These are phyloP conservation scores for Coronaproctus castanopsis DNA, from an alignment of 2,888 invertebrate species.

Conservation along the genomic window DNA sequence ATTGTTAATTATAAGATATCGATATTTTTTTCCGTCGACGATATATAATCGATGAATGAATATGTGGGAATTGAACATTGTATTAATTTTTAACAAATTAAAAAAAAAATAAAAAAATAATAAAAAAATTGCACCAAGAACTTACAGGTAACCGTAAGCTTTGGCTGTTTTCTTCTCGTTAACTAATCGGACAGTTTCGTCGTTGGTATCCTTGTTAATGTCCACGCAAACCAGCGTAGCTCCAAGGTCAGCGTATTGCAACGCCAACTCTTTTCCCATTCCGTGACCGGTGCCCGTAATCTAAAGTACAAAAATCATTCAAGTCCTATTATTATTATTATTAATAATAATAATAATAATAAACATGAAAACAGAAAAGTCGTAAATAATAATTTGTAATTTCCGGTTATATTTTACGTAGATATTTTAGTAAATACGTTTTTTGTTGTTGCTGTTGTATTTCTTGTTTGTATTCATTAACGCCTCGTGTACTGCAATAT, in stretches of 20 bases:
- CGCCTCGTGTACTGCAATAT: too few species aligned
- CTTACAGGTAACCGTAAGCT: slow-evolving; percentile 20
- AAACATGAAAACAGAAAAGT: too few species aligned
- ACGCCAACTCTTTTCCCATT: slow-evolving; percentile 55
- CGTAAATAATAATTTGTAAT: too few species aligned
- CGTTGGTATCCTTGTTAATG: slow-evolving; percentile 46
- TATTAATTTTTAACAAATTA: too few species aligned
- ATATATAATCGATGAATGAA: too few species aligned
- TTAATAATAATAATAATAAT: slow-evolving; percentile 4
- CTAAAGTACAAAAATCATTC: slow-evolving; percentile 31
- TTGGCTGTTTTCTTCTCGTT: slow-evolving; percentile 28
- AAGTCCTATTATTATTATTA: too few species aligned
- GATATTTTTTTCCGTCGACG: too few species aligned
- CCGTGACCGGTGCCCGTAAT: slow-evolving; percentile 76
- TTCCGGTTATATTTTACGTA: too few species aligned
- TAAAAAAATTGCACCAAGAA: too few species aligned
- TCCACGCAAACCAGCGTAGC: slow-evolving; percentile 57
- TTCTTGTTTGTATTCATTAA: slow-evolving; percentile 37
- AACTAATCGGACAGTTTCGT: slow-evolving; percentile 41
- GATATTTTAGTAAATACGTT: slow-evolving; percentile 49
- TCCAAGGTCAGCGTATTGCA: slow-evolving; percentile 48
- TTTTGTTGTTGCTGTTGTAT: slow-evolving; percentile 52
- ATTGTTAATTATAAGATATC: too few species aligned
- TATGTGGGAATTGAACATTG: too few species aligned
- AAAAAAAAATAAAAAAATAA: too few species aligned